phyloP scores from a whole-genome alignment of 2,888 invertebrate genomes.

The Acleris sparsana region DNA sequence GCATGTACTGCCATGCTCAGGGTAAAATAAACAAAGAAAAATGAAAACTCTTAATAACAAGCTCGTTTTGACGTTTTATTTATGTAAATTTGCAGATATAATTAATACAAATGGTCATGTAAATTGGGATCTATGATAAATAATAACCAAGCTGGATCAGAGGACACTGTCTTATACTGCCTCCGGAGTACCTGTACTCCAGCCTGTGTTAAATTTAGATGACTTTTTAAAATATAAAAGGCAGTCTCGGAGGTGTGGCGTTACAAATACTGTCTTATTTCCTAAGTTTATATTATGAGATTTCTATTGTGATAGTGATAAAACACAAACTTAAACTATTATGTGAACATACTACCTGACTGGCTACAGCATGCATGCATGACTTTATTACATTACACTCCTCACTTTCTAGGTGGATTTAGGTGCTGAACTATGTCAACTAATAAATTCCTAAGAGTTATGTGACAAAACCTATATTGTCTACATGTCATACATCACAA shows the following conservation, averaged over 20 bases:
- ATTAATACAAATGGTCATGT: slow-evolving; percentile 84
- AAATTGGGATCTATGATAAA: slow-evolving; percentile 80
- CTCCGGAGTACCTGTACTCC: slow-evolving; percentile 60
- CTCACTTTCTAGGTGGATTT: slow-evolving; percentile 72
- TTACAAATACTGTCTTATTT: slow-evolving; percentile 82
- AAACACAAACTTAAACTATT: slow-evolving; percentile 77
- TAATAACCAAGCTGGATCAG: slow-evolving; percentile 72
- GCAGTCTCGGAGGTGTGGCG: slow-evolving; percentile 83
- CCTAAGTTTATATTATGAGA: slow-evolving; percentile 80
- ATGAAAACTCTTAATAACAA: slow-evolving; percentile 66
- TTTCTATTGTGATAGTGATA: slow-evolving; percentile 81
- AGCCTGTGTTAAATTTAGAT: slow-evolving; percentile 74
- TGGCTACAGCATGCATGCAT: slow-evolving; percentile 77
- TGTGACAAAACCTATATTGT: slow-evolving; percentile 83
- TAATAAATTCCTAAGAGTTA: slow-evolving; percentile 77
- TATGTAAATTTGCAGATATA: slow-evolving; percentile 84
- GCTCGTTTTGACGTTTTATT: slow-evolving; percentile 83
- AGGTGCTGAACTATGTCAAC: slow-evolving; percentile 78
- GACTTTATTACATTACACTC: slow-evolving; percentile 65
- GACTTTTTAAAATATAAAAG: slow-evolving; percentile 79
- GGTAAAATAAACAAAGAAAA: not conserved
- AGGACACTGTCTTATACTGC: slow-evolving; percentile 65
- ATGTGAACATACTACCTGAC: slow-evolving; percentile 77
- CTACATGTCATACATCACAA: slow-evolving; percentile 85
- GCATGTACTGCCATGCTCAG: too few relatives aligned